phyloP scores from a whole-genome alignment of 2,888 invertebrate species.

The Sylvicola fuscatus region DNA sequence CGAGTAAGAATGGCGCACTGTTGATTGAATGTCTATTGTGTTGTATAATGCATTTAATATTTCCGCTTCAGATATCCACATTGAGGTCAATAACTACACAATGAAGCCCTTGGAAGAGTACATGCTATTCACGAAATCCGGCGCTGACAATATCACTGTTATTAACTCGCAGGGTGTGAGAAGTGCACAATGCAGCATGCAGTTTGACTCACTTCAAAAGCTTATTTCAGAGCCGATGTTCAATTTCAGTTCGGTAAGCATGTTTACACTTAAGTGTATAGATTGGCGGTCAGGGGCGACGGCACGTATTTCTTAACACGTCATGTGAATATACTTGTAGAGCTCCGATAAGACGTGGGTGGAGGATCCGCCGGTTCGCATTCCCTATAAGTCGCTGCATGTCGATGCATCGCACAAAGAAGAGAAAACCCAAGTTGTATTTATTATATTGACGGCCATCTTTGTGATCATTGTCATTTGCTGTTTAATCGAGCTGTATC shows the following conservation, averaged over 20 bases:
- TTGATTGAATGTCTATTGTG: constrained; percentile 1
- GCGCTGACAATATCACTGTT: constrained; percentile 68
- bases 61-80: constrained; percentile 48
- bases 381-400: constrained; percentile 53
- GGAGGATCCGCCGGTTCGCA: constrained; percentile 59
- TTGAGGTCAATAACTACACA: constrained; percentile 57
- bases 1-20: constrained; percentile 43
- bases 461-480: constrained; percentile 48
- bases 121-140: constrained; percentile 73
- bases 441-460: constrained; percentile 54
- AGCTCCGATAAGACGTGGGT: constrained; percentile 65
- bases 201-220: constrained; percentile 44
- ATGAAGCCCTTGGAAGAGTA: constrained; percentile 84
- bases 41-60: constrained; percentile 2
- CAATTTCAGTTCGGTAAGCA: constrained; percentile 35
- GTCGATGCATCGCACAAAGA: constrained; percentile 55
- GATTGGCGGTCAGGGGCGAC: too few relatives aligned
- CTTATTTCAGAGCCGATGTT: constrained; percentile 33
- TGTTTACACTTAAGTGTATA: constrained; percentile 1
- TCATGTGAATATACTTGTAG: constrained; percentile 24
- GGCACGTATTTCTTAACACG: too few relatives aligned
- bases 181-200: constrained; percentile 66
- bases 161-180: constrained; percentile 70
- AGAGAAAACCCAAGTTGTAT: constrained; percentile 60
- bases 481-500: constrained; percentile 53